A percentile compares a stretch with the other conserved stretches of the same genome.
phyloP scores from a whole-genome alignment of 2,113 vertebrate genomes.

The Phalacrocorax brasilianus region DNA sequence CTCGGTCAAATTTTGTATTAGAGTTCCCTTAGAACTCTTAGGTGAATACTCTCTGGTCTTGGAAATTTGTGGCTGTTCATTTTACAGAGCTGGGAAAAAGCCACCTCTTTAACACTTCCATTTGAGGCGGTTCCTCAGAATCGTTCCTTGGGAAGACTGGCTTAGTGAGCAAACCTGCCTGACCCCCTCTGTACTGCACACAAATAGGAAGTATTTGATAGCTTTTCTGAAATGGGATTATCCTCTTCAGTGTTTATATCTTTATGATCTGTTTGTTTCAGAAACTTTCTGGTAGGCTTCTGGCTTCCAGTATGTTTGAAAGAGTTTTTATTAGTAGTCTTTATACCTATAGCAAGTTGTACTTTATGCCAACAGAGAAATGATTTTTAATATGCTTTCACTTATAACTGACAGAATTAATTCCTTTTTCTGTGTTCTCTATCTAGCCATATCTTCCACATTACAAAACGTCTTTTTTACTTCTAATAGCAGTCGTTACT shows the following conservation, averaged over 20 bases:
- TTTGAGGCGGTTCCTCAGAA: background rate
- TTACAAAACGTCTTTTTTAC: background rate
- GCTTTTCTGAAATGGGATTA: background rate
- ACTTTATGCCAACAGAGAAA: background rate
- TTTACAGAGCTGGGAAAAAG: background rate
- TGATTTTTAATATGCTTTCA: background rate
- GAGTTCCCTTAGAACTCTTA: background rate
- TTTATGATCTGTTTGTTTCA: background rate
- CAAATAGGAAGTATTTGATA: constrained; percentile 25
- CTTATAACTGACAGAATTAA: background rate
- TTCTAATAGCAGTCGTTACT: background rate
- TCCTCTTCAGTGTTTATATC: background rate
- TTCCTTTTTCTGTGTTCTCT: background rate
- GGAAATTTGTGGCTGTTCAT: background rate
- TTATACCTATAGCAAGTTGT: background rate
- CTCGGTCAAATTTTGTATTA: fast-evolving
- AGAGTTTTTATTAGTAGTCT: background rate
- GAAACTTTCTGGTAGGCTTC: background rate
- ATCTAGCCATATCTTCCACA: background rate
- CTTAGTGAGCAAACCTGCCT: background rate
- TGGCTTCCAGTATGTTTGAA: background rate
- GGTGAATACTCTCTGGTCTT: background rate
- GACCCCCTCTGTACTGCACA: background rate
- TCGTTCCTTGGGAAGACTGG: background rate
- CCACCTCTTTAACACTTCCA: background rate